Percentiles rank a stretch among this genome's conserved stretches.
These are phyloP conservation scores for Hippasteria phrygiana DNA, from an alignment of 53 echinoderm and acorn worm genomes.

Conservation along the genomic window DNA sequence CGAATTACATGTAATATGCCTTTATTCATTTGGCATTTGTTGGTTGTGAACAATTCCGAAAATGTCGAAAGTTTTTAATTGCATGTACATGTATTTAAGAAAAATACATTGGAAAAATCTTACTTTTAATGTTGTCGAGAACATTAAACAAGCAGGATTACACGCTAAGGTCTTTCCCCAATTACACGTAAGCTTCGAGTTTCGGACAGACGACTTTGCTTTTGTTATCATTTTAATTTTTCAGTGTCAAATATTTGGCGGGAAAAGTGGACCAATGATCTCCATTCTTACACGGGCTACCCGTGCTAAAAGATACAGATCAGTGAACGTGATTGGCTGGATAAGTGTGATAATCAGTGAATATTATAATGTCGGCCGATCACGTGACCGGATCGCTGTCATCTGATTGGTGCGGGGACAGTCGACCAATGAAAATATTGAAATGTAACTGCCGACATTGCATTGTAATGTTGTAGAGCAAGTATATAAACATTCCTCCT, in stretches of 20 bases:
- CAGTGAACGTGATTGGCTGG: not conserved
- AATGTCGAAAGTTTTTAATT: too few relatives aligned
- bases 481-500: not conserved
- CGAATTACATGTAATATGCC: too few relatives aligned
- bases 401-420: not conserved
- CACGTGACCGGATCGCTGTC: constrained; percentile 3
- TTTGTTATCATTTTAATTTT: too few relatives aligned
- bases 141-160: too few relatives aligned
- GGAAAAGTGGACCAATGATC: not conserved
- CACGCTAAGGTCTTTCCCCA: too few relatives aligned
- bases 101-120: too few relatives aligned
- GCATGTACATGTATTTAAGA: too few relatives aligned
- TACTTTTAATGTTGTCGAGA: too few relatives aligned
- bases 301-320: not conserved
- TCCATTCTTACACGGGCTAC: not conserved
- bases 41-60: too few relatives aligned
- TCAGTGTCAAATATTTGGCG: not conserved
- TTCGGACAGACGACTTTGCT: too few relatives aligned
- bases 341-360: not conserved
- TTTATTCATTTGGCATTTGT: too few relatives aligned
- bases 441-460: not conserved
- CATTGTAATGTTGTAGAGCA: not conserved
- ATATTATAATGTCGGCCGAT: not conserved
- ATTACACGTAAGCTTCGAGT: too few relatives aligned
- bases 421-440: not conserved